Base-by-base conservation (phyloP, 1,140 invertebrate genomes). In the Ericerus pela region DNA sequence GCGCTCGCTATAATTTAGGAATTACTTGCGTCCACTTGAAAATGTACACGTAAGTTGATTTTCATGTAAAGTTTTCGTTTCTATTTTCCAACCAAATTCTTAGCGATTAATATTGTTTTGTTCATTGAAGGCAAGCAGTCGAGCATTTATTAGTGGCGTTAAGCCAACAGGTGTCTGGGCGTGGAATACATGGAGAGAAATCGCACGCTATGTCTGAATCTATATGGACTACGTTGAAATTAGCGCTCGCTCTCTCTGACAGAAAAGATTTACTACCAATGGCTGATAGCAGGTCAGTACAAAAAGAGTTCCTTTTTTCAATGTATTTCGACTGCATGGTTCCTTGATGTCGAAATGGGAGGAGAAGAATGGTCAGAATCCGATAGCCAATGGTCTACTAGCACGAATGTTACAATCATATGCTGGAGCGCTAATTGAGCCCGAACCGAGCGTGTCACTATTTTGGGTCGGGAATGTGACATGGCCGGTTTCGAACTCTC, bases 21-120 rank as follows among this genome's bases (percentile, higher is more conserved):
- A 96, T 99, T 51, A 89, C 90, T 54, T 99, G 95, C 68, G 88
- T 97, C 67, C 96, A 97, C 73, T 76, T 98, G n/a, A 82, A 84
- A 63, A 88, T 88, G 24, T 85, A 96, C 65, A 89, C 79, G 85
- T 87, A 72, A 70, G 64, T 65, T 56, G 33, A 41, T 51, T 47
- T 36, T 12, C 11, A 26, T 18, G 36, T 51, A 31, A 37, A 52
- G n/a, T n/a, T n/a, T n/a, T n/a, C 5, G 8, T n/a, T 30, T 54
- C 6, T 30, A 11, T 14, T 22, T 22, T 12, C 6, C 18, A 16
- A 24, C 5, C 12, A 28, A 52, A 52, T n/a, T 28, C 5, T 16
- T 38, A n/a, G n/a, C n/a, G n/a, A n/a, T n/a, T n/a, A n/a, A n/a
- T n/a, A n/a, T n/a, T 38, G 6, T 6, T 38, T 26, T 12, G 18